Conservation (phyloP, 2,113 vertebrate species). For the Nothocercus julius region DNA sequence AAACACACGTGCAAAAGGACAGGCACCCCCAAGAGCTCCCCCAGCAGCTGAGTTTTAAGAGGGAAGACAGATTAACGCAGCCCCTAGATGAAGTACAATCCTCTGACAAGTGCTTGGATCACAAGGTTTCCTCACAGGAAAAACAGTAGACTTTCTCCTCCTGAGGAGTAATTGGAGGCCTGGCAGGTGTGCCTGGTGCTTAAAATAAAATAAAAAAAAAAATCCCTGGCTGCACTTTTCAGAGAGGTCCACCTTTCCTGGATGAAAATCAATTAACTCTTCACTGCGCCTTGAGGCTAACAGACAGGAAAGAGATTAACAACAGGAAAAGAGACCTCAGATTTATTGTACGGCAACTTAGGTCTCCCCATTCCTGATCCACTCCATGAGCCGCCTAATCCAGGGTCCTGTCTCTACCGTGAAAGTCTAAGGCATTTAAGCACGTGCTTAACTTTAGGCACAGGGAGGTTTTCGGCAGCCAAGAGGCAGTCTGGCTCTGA, state of each 20-base stretch:
- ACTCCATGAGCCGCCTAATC: conserved; percentile 41
- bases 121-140: conserved; percentile 71
- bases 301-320: conserved; percentile 73
- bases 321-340: conserved; percentile 67
- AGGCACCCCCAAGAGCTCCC: neutral
- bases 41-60: conserved; percentile 23
- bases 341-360: conserved; percentile 61
- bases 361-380: conserved; percentile 44
- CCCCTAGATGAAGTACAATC: conserved; percentile 29
- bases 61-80: conserved; percentile 41
- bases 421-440: conserved; percentile 36
- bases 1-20: conserved; percentile 19
- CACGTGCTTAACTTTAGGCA: conserved; percentile 57
- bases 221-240: conserved; percentile 58
- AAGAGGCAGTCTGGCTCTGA: conserved; percentile 20
- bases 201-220: conserved; percentile 74
- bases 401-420: neutral
- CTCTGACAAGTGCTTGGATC: conserved; percentile 60
- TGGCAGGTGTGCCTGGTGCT: conserved; percentile 70
- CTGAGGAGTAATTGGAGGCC: conserved; percentile 70
- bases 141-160: conserved; percentile 70
- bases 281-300: conserved; percentile 70
- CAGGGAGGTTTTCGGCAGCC: conserved; percentile 46
- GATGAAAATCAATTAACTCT: conserved; percentile 75
- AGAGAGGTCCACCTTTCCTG: conserved; percentile 70